Evolutionary conservation across 2,888 invertebrate species (phyloP).

Genomic region (Microchrysa polita): DNA sequence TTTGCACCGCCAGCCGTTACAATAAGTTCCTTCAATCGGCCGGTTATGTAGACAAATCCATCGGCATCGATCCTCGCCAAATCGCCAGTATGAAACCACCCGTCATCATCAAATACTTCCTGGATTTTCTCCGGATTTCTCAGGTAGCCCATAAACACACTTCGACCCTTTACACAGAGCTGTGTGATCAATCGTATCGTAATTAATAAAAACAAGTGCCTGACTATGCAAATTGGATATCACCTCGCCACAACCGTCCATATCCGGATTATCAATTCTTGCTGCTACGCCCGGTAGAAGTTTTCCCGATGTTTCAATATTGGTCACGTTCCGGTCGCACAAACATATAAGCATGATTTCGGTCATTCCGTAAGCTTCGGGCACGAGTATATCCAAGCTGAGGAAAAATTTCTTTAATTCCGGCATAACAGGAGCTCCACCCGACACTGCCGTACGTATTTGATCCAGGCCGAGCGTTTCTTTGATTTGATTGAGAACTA

Average conservation of each 20-base stretch:
- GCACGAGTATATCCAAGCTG: constrained; percentile 81
- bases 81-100: constrained; percentile 91
- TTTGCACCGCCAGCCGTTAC: constrained; percentile 97
- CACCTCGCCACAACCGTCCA: constrained; percentile 77
- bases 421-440: constrained; percentile 83
- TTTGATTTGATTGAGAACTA: constrained; percentile 80
- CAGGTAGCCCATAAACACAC: constrained; percentile 93
- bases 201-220: no score
- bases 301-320: constrained; percentile 75
- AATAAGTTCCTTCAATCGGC: constrained; percentile 81
- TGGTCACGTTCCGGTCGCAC: constrained; percentile 66
- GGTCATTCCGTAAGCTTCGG: constrained; percentile 89
- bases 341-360: constrained; percentile 76
- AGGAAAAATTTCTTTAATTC: constrained; percentile 87
- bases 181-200: constrained; percentile 52
- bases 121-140: constrained; percentile 76
- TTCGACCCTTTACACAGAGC: constrained; percentile 84
- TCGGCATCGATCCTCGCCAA: constrained; percentile 80
- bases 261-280: constrained; percentile 71
- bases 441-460: constrained; percentile 74
- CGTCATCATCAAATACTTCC: constrained; percentile 79
- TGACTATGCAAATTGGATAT: no score
- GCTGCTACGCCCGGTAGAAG: constrained; percentile 73
- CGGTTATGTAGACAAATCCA: constrained; percentile 80
- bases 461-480: constrained; percentile 79